A percentile compares a stretch with the other conserved stretches of the same genome.
phyloP scores from a whole-genome alignment of 2,797 vertebrate species.

The Alcedo atthis region DNA sequence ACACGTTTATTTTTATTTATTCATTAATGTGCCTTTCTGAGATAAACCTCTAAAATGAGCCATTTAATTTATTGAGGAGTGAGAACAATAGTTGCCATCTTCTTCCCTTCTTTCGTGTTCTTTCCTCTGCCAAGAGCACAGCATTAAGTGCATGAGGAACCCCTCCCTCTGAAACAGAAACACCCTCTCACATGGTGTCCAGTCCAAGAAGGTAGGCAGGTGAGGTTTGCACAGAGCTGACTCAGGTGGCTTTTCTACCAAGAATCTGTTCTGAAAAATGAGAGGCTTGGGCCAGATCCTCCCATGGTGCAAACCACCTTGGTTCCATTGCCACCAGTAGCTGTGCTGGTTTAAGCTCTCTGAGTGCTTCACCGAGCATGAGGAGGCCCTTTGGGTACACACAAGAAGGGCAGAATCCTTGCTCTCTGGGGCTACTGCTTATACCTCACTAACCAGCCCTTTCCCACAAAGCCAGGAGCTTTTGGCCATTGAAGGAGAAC shows the following conservation, averaged over 20 bases:
- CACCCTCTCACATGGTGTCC: not conserved
- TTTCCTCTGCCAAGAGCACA: slow-evolving; percentile 28
- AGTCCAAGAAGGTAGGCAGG: not conserved
- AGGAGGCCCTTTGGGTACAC: not conserved
- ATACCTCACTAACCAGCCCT: not conserved
- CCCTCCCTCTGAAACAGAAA: not conserved
- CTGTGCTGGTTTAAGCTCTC: not conserved
- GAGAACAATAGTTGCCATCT: slow-evolving; percentile 57
- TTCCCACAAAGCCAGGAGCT: not conserved
- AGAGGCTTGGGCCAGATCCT: slow-evolving; percentile 1
- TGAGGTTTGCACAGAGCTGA: not conserved
- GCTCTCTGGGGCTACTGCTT: not conserved
- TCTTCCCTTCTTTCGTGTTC: slow-evolving; percentile 51
- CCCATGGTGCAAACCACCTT: not conserved
- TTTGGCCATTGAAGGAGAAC: not conserved
- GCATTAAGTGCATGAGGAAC: not conserved
- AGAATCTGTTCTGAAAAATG: not conserved
- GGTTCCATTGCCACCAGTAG: not conserved
- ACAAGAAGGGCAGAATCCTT: not conserved
- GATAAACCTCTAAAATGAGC: slow-evolving; percentile 68
- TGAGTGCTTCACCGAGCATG: not conserved
- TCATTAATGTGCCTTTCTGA: slow-evolving; percentile 65
- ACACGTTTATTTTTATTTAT: slow-evolving; percentile 76
- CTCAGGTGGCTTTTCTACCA: not conserved
- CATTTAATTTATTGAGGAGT: slow-evolving; percentile 60